These are phyloP conservation scores for Philonicus albiceps DNA, from an alignment of 2,888 invertebrate genomes.

Conservation along the genomic window DNA sequence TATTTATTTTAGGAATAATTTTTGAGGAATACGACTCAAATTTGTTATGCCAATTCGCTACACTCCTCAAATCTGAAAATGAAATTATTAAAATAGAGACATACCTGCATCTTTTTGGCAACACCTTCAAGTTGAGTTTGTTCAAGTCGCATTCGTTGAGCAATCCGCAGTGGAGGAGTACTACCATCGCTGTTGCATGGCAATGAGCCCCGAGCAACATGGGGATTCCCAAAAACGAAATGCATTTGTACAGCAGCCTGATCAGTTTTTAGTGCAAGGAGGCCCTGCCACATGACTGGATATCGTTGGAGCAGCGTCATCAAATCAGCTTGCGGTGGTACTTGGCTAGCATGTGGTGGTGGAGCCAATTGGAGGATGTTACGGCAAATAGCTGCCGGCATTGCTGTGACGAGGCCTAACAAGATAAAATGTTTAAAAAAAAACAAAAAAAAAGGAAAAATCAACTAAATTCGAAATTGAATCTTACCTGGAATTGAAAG, in stretches of 20 bases:
- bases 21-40: background rate
- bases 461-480: background rate
- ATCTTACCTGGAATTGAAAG: slow-evolving; percentile 52
- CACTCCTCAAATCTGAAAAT: background rate
- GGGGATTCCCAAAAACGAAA: slow-evolving; percentile 93
- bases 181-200: slow-evolving; percentile 85
- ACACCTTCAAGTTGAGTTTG: slow-evolving; percentile 96
- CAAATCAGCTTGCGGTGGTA: slow-evolving; percentile 84
- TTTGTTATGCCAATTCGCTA: background rate
- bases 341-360: slow-evolving; percentile 79
- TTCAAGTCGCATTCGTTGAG: slow-evolving; percentile 97
- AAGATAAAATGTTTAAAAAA: background rate
- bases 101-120: slow-evolving; percentile 93
- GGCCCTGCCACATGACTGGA: slow-evolving; percentile 97
- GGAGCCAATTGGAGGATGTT: slow-evolving; percentile 59
- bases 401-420: slow-evolving; percentile 54
- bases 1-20: background rate
- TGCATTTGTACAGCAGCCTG: slow-evolving; percentile 99
- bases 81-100: slow-evolving; percentile 51
- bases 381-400: slow-evolving; percentile 53
- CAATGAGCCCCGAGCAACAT: slow-evolving; percentile 86
- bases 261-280: slow-evolving; percentile 94
- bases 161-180: slow-evolving; percentile 88
- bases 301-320: slow-evolving; percentile 87
- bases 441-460: background rate